Conservation (phyloP, 1,140 invertebrate genomes). For the Cydia strobilella region DNA sequence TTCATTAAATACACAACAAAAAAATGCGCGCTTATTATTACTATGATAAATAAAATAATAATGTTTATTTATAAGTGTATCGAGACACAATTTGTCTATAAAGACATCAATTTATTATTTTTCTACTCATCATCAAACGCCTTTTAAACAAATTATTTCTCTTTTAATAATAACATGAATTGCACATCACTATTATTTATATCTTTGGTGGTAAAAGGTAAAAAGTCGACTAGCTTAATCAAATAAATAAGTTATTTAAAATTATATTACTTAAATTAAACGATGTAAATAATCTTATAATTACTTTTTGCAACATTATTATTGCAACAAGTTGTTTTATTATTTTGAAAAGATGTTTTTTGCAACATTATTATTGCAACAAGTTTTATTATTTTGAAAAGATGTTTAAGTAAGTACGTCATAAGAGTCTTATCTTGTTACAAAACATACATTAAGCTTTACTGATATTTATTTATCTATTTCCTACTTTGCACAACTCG, state of each 20-base stretch:
- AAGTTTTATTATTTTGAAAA: slow-evolving; percentile 16
- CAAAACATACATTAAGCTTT: slow-evolving; percentile 16
- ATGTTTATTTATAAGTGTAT: slow-evolving; percentile 14
- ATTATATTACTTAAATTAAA: slow-evolving; percentile 36
- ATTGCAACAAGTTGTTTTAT: slow-evolving; percentile 35
- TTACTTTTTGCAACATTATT: slow-evolving; percentile 15
- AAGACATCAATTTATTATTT: neutral
- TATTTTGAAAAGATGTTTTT: slow-evolving; percentile 17
- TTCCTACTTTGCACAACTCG: slow-evolving; percentile 62
- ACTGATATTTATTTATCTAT: slow-evolving; percentile 45
- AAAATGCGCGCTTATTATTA: slow-evolving; percentile 31
- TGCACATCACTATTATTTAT: slow-evolving; percentile 43
- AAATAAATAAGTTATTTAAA: slow-evolving; percentile 40
- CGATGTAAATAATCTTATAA: slow-evolving; percentile 22
- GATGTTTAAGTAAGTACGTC: slow-evolving; percentile 9
- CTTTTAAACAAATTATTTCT: slow-evolving; percentile 22
- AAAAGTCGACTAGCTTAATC: slow-evolving; percentile 40
- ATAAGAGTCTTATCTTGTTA: slow-evolving; percentile 10
- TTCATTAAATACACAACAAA: slow-evolving; percentile 41
- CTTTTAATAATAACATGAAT: slow-evolving; percentile 38
- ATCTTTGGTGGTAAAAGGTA: slow-evolving; percentile 48
- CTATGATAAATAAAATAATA: slow-evolving; percentile 9
- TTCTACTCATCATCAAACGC: neutral
- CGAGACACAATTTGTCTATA: slow-evolving; percentile 1
- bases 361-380: slow-evolving; percentile 25